Base-by-base conservation (phyloP, 2,888 invertebrate species). In the Danaus chrysippus region DNA sequence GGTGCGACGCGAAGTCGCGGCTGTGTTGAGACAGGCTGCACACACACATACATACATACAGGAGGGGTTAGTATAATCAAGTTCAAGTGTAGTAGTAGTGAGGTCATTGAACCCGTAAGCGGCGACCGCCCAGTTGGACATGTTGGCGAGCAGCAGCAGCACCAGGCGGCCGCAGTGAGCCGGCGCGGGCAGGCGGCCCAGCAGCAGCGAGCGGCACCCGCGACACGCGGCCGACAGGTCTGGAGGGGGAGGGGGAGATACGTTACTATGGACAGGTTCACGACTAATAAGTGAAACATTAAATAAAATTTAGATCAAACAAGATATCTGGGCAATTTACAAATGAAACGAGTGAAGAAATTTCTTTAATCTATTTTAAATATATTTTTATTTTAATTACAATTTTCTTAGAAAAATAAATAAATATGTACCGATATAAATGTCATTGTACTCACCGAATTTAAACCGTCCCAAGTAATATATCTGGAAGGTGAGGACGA, bases 1-100 rank as follows among this genome's bases (percentile, higher is more conserved):
- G 88, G 76, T 95, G 96, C 0, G 95, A 94, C 0, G 96, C 96
- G 86, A 97, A 97, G 84, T 97, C 96, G 49, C 92, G 91, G 54
- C 93, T 92, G 74, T 94, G 94, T 59, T 92, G 91, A 17, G 88
- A 86, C 46, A 95, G 78, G 0, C 94, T 91, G 77, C 10, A 43
- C 1, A 10, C 6, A 6, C 11, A n/a, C 43, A 43, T 12, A 43
- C 43, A 43, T 10, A 43, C n/a, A n/a, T 43, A 43, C n/a, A 10
- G 2, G 23, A 23, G 23, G 3, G 23, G 23, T 23, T 23, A 23
- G 23, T 23, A 12, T 12, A 6, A 44, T 1, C 13, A 44, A 44
- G 13, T 13, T 13, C 8, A n/a, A 12, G 12, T 12, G 8, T 1
- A 8, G 0, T 44, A 46, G 9, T 46, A n/a, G 1, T 13, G 23